Base-by-base conservation (phyloP, 2,113 vertebrate species). In the Chaenocephalus aceratus region DNA sequence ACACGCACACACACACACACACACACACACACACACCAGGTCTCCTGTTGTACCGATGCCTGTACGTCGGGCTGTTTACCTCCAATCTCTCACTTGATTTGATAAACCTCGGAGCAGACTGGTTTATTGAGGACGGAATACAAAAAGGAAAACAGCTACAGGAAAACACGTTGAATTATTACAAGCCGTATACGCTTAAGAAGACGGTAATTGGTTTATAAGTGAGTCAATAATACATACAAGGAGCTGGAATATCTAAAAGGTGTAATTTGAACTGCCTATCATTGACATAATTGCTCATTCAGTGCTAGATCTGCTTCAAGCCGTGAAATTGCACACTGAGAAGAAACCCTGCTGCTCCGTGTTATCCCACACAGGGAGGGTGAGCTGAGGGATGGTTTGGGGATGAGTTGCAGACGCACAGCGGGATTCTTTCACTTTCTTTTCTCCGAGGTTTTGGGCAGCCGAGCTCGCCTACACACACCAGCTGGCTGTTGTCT, bases 401-500 rank as follows among this genome's bases (percentile, higher is more conserved):
- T 70, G 45, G 69, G 51, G 85, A 89, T 86, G 77, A 85, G 72
- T 62, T 78, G 83, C 84, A 77, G 65, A 81, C 84, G 62, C 87
- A 53, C 87, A 80, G 84, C 56, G 62, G 72, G 88, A 75, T 46
- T 85, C 87, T 82, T 85, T 85, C 66, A 76, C 65, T 89, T 84
- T 86, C 80, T 81, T 85, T 80, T 83, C 83, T 74, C 63, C 4
- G 72, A 82, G 81, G 80, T 84, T 92, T 87, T 71, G 79, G 84
- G 74, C 80, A 66, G 87, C 78, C 44, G 15, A 49, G 48, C 89
- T 89, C 83, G 85, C 89, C 90, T 76, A 86, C 91, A 87, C 88
- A 77, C 89, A 81, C 77, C 91, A 91, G 88, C 89, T 89, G 89
- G 74, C 79, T 86, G 86, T 79, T 77, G 89, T 91, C 93, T 89